phyloP scores from a whole-genome alignment of 2,797 vertebrate species.

The Natrix natrix region DNA sequence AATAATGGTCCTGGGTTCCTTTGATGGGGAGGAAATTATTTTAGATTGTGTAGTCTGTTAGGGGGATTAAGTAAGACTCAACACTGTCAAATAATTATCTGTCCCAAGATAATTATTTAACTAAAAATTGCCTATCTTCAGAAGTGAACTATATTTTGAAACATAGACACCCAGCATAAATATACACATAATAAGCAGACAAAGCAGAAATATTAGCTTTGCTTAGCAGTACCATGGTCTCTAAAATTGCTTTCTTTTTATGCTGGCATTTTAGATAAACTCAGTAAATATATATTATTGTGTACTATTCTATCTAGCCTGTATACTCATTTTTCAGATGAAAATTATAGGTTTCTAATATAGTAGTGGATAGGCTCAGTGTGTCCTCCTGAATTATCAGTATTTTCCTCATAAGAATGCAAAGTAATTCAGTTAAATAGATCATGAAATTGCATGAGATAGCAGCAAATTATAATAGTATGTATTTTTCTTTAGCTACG shows the following conservation, averaged over 20 bases:
- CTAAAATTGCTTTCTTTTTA: conserved; percentile 5
- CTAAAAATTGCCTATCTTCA: not conserved
- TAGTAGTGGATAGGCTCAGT: not conserved
- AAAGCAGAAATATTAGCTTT: not conserved
- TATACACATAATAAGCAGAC: not conserved
- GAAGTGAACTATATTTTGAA: not conserved
- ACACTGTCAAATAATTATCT: not conserved
- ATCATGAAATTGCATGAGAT: conserved; percentile 25
- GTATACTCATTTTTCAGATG: conserved; percentile 14
- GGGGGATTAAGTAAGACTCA: not conserved
- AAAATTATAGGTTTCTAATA: conserved; percentile 21
- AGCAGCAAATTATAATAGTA: conserved; percentile 11
- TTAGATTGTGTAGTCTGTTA: not conserved
- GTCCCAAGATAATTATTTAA: no score
- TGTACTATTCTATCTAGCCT: not conserved
- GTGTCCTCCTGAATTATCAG: not conserved
- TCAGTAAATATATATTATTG: conserved; percentile 8
- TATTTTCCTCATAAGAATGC: conserved; percentile 14
- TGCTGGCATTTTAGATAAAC: conserved; percentile 7
- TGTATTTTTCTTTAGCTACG: conserved; percentile 19
- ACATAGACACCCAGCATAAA: not conserved
- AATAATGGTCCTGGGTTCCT: not conserved
- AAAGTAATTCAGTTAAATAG: conserved; percentile 15
- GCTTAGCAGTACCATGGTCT: not conserved
- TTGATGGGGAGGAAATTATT: not conserved